Evolutionary conservation across 2,113 vertebrate genomes (phyloP), one percentile per base, ranked within the genome.

Genomic region (Suricata suricatta): DNA sequence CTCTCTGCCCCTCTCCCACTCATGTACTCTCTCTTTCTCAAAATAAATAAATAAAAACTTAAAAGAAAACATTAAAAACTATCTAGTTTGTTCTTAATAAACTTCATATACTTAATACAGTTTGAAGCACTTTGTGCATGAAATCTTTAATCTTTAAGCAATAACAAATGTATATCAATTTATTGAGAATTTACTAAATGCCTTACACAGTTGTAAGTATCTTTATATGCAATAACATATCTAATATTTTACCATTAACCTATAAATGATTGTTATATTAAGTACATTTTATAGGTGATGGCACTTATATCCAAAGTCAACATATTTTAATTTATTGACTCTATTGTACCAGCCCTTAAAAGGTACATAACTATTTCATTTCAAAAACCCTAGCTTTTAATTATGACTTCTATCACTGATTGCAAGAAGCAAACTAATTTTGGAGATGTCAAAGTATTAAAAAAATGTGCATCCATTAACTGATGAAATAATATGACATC

Each of bases 361-460:
- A 68, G 17, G 80, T 47, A 1, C 1, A 71, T 50, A 31, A 63
- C 68, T 92, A 94, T 81, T 76, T 93, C 91, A 82, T 90, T 9
- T 88, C 63, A 90, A 94, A 87, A 71, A 27, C 13, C 23, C 8
- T 85, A 13, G 9, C 63, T 29, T 66, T 90, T 27, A 96, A n/a
- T 77, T 85, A 33, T 83, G 44, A 79, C 63, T 88, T 85, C 44
- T 66, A 3, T 2, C 23, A 50, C 44, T 25, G 47, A 91, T 80
- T 85, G 79, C 69, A 87, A 63, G 38, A 76, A 90, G 71, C n/a
- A 64, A 93, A 82, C 14, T 13, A 72, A 81, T 85, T 94, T 88
- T 35, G 80, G 64, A 95, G 27, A 93, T 69, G 4, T 44, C 10
- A 86, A 71, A 87, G 74, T 47, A 33, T 74, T 29, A 83, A 86